Evolutionary conservation across 2,797 vertebrate genomes (phyloP).

Genomic region (Acanthis flammea): DNA sequence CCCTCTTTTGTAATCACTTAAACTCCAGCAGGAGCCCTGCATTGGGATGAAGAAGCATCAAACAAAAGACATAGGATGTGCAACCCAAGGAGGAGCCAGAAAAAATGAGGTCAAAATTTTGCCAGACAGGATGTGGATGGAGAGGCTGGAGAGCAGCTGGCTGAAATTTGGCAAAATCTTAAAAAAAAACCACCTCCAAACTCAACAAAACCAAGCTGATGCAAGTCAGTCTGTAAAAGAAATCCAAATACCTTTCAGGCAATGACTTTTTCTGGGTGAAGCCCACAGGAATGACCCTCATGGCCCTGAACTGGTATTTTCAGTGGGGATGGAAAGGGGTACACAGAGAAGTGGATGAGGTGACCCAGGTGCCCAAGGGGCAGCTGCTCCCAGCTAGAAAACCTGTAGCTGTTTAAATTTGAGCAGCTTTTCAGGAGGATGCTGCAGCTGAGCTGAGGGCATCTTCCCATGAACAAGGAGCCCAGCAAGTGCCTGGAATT

Average conservation of each 20-base stretch:
- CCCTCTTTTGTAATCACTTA: neutral
- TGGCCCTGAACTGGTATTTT: accelerated
- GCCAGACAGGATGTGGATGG: neutral
- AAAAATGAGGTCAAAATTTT: neutral
- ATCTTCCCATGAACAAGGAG: neutral
- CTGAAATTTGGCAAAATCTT: neutral
- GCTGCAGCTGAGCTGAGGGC: neutral
- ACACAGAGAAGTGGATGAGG: accelerated
- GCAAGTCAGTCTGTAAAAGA: neutral
- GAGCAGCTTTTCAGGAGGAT: neutral
- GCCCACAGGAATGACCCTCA: neutral
- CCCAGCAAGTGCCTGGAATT: neutral
- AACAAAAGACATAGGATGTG: neutral
- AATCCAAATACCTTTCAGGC: neutral
- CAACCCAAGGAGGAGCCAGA: neutral
- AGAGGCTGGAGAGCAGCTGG: neutral
- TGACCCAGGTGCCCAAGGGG: neutral
- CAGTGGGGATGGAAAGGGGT: neutral
- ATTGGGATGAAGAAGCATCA: neutral
- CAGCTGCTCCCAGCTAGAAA: neutral
- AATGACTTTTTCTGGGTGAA: neutral
- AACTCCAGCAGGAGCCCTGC: neutral
- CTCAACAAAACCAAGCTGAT: neutral
- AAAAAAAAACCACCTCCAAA: neutral
- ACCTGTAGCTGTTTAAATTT: neutral